These are phyloP conservation scores for Lasioglossum oenotherae DNA, from an alignment of 2,888 invertebrate genomes.

Conservation along the genomic window DNA sequence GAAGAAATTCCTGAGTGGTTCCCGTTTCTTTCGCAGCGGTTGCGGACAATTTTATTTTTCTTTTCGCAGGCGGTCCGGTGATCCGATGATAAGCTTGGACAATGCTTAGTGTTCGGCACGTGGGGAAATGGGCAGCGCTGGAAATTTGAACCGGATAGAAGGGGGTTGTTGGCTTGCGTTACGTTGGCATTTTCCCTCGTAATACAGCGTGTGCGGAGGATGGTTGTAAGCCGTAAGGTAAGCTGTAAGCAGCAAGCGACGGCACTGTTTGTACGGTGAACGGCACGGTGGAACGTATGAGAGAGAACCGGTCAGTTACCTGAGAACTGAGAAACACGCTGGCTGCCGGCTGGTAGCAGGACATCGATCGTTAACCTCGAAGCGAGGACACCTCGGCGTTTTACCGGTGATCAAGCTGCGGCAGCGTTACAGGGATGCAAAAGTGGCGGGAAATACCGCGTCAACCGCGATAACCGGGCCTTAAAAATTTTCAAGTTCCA, in stretches of 20 bases:
- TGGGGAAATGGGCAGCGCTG: not conserved
- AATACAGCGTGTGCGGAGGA: constrained; percentile 30
- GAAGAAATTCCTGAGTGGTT: not conserved
- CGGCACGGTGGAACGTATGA: constrained; percentile 42
- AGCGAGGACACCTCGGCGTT: constrained; percentile 10
- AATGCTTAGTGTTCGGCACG: not conserved
- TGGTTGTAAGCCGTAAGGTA: not conserved
- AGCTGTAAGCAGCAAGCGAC: constrained; percentile 19
- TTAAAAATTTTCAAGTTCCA: constrained; percentile 39
- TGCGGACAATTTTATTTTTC: not conserved
- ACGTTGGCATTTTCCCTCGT: constrained; percentile 32
- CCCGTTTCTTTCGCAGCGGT: not conserved
- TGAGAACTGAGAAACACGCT: constrained; percentile 44
- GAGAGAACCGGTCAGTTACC: constrained; percentile 63
- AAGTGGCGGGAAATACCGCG: constrained; percentile 45
- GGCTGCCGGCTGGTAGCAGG: constrained; percentile 50
- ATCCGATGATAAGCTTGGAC: not conserved
- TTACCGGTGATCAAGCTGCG: constrained; percentile 22
- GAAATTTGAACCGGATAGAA: not conserved
- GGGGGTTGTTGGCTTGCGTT: constrained; percentile 28
- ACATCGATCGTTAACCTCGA: constrained; percentile 53
- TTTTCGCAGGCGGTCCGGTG: not conserved
- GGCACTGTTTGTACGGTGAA: constrained; percentile 63
- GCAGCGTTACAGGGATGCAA: constrained; percentile 16
- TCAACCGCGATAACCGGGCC: constrained; percentile 27